Percentiles rank a stretch among this genome's conserved stretches.
These are phyloP conservation scores for Phataginus tricuspis DNA, from an alignment of 2,797 vertebrate species.

Conservation along the genomic window DNA sequence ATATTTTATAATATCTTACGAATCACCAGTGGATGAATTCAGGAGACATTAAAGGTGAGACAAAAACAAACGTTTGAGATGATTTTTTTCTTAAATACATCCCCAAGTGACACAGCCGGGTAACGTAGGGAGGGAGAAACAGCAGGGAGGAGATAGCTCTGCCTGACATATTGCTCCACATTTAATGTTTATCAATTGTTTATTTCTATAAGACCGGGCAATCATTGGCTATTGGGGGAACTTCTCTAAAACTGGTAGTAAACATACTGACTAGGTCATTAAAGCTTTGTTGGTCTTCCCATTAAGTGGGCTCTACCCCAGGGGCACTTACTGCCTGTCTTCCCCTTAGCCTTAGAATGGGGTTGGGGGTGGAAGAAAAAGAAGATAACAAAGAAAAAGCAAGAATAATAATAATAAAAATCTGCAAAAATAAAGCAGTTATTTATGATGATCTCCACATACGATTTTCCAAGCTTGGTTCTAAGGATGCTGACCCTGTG, in stretches of 20 bases:
- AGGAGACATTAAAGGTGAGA: not conserved
- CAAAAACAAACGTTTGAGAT: not conserved
- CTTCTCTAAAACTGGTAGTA: not conserved
- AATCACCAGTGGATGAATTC: not conserved
- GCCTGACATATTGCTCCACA: not conserved
- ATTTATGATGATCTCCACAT: not conserved
- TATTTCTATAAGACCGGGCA: not conserved
- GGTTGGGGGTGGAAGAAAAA: not conserved
- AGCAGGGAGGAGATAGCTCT: not conserved
- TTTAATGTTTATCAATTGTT: not conserved
- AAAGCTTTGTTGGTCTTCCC: not conserved
- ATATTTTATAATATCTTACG: not conserved
- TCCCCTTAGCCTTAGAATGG: not conserved
- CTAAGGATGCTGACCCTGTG: not conserved
- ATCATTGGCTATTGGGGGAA: not conserved
- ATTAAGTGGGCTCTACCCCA: not conserved
- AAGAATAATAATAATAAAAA: not conserved
- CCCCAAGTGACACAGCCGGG: not conserved
- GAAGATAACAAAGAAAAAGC: not conserved
- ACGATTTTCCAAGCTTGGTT: not conserved
- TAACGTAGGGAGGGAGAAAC: not conserved
- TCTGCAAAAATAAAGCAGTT: not conserved
- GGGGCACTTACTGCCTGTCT: not conserved
- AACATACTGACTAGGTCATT: not conserved
- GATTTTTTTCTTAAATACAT: not conserved